phyloP scores from a whole-genome alignment of 1,140 invertebrate genomes.

The Euura saliciscinereae region DNA sequence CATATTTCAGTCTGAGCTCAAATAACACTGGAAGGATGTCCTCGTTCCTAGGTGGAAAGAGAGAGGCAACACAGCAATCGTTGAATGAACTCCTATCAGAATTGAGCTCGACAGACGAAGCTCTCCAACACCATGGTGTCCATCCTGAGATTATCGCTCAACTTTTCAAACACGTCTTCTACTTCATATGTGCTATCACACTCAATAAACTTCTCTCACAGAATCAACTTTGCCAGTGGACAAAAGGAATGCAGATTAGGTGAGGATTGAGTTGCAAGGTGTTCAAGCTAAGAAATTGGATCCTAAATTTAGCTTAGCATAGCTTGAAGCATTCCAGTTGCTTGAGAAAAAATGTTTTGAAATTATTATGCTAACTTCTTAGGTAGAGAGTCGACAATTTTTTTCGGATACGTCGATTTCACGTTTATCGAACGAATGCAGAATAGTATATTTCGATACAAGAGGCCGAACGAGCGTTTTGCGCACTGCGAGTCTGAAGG shows the following conservation, averaged over 20 bases:
- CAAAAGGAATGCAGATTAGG: constrained; percentile 96
- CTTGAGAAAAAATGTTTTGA: too few relatives aligned
- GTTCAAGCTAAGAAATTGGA: too few relatives aligned
- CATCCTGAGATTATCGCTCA: constrained; percentile 79
- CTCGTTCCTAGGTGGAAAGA: constrained; percentile 48
- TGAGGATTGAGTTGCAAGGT: too few relatives aligned
- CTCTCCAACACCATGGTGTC: constrained; percentile 73
- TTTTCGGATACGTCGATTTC: too few relatives aligned
- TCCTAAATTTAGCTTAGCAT: too few relatives aligned
- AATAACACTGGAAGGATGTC: constrained; percentile 40
- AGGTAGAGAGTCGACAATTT: too few relatives aligned
- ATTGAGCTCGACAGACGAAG: constrained; percentile 67
- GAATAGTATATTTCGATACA: too few relatives aligned
- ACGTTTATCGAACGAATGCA: too few relatives aligned
- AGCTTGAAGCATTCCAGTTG: too few relatives aligned
- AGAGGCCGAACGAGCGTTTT: too few relatives aligned
- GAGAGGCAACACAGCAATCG: constrained; percentile 49
- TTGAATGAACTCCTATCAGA: constrained; percentile 63
- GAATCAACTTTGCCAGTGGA: constrained; percentile 98
- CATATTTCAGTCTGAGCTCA: constrained; percentile 68
- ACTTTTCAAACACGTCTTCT: constrained; percentile 88
- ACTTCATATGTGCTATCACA: constrained; percentile 92
- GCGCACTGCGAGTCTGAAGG: too few relatives aligned
- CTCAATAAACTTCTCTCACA: constrained; percentile 93
- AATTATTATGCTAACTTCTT: too few relatives aligned